Percentiles rank a stretch among this genome's conserved stretches.
These are phyloP conservation scores for Idris sp. DNA, from an alignment of 1,140 invertebrate genomes.

Conservation along the genomic window DNA sequence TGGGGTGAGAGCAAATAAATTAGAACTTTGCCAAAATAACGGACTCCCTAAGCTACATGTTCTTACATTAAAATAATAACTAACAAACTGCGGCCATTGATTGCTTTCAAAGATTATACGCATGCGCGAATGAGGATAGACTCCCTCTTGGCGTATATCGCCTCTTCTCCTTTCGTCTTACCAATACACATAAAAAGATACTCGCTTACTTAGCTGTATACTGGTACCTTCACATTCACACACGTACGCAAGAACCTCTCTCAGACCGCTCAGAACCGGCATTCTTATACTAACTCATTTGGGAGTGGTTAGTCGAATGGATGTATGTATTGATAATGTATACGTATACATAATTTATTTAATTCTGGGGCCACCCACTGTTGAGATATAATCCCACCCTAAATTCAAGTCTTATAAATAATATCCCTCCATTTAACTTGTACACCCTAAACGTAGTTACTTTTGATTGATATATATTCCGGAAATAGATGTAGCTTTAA, in stretches of 20 bases:
- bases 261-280: too few relatives aligned
- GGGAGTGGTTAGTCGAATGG: not conserved
- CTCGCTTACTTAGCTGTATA: not conserved
- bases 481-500: too few relatives aligned
- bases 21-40: too few relatives aligned
- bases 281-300: constrained; percentile 5
- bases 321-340: constrained; percentile 1
- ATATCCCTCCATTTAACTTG: constrained; percentile 74
- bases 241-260: not conserved
- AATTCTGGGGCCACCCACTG: constrained; percentile 58
- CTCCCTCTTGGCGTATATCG: constrained; percentile 29
- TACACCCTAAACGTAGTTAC: too few relatives aligned
- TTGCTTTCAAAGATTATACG: constrained; percentile 27
- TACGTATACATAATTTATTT: constrained; percentile 44
- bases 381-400: constrained; percentile 63
- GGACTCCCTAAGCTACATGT: constrained; percentile 13
- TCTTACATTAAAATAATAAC: constrained; percentile 30
- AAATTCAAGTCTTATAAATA: constrained; percentile 61
- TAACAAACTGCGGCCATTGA: constrained; percentile 54
- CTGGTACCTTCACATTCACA: too few relatives aligned
- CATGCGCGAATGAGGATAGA: constrained; percentile 47
- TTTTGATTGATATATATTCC: too few relatives aligned
- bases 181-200: constrained; percentile 13
- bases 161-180: constrained; percentile 39
- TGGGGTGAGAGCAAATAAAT: too few relatives aligned